Base-by-base conservation (phyloP, 2,888 invertebrate species). In the Synanthedon formicaeformis region DNA sequence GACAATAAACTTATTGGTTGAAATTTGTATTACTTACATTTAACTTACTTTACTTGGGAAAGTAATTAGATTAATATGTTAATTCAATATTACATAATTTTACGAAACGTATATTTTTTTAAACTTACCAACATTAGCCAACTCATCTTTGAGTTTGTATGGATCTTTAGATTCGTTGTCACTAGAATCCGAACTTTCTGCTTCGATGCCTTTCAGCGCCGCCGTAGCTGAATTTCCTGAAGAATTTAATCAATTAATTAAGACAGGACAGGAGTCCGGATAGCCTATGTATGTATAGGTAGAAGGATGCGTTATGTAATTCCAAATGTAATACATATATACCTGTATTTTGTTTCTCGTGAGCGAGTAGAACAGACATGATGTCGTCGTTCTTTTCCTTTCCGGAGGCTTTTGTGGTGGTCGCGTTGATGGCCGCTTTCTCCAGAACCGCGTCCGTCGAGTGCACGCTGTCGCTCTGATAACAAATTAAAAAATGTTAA, bases 301-400 rank as follows among this genome's bases (percentile, higher is more conserved):
- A 34, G 34, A 34, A 1, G 8, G 34, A 34, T 34, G 34, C 34
- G 8, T 34, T 34, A 34, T 0, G 2, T 10, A 34, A 8, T 10
- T 34, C 34, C 8, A 34, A 34, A 34, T 34, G 6, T 10, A 8
- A 27, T 27, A 8, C 2, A 16, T 8, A 6, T 6, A 74, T 78
- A 75, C 89, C 76, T 56, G 88, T 82, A 49, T 84, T 88, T 68
- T 93, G 92, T 73, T 95, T 96, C 76, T 97, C 97, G 71, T 96
- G 95, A 49, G 95, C 95, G 57, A 97, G 85, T 45, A 97, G 84
- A 4, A 96, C 95, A 16, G 96, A 95, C 96, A 97, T 96, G 60
- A 96, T 96, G 69, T 97, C 96, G 71, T 96, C 96, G 58, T 89
- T 89, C 73, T 93, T 93, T 60, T 92, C 92, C 65, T 89, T 90